phyloP scores from a whole-genome alignment of 2,797 vertebrate species.

The Xenops minutus region DNA sequence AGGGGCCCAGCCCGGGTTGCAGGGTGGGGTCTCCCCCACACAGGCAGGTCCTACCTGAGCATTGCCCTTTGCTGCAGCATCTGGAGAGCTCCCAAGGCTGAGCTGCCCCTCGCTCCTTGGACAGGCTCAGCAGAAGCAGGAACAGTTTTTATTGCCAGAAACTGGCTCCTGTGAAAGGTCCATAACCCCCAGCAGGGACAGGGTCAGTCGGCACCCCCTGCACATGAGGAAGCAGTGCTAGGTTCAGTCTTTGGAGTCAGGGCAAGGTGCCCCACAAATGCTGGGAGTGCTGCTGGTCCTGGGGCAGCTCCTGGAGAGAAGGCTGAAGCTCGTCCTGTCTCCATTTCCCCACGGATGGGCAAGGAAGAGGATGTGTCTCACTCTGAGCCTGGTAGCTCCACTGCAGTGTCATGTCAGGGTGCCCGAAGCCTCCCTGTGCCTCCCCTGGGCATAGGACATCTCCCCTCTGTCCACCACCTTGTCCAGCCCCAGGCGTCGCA shows the following conservation, averaged over 20 bases:
- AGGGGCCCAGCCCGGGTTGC: neutral
- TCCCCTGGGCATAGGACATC: neutral
- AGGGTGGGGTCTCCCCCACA: neutral
- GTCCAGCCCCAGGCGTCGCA: conserved; percentile 80
- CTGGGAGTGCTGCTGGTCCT: accelerated
- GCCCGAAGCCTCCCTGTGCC: neutral
- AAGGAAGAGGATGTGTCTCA: neutral
- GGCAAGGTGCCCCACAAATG: neutral
- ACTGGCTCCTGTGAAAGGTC: neutral
- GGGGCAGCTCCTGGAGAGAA: neutral
- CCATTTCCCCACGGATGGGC: accelerated
- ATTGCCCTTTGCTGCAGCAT: accelerated
- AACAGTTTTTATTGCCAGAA: conserved; percentile 3
- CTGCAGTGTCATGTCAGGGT: neutral
- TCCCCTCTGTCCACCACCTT: conserved; percentile 78
- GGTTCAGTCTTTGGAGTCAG: neutral
- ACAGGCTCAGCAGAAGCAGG: neutral
- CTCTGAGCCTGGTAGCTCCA: neutral
- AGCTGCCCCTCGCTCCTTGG: neutral
- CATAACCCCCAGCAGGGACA: accelerated
- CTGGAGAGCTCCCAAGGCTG: accelerated
- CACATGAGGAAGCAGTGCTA: accelerated
- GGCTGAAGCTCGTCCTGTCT: neutral
- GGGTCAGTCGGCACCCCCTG: neutral
- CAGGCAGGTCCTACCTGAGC: accelerated